Percentiles rank a stretch among this genome's conserved stretches.
phyloP scores from a whole-genome alignment of 2,888 invertebrate species.

The Zhuqinia jingwanae region DNA sequence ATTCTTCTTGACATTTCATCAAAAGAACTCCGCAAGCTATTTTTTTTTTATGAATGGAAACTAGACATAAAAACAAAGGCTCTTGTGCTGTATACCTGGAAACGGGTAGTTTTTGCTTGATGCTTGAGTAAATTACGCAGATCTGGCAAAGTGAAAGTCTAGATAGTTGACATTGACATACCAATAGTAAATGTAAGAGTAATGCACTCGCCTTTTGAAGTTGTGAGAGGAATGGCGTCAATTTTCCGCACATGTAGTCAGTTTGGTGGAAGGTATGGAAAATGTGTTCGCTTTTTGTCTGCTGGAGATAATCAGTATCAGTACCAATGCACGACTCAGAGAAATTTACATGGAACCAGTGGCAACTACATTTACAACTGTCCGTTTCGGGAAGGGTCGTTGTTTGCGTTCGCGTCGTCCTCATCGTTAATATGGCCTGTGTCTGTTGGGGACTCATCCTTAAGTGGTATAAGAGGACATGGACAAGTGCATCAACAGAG shows the following conservation, averaged over 20 bases:
- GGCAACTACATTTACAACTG: neutral
- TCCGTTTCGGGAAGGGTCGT: neutral
- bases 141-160: too few species aligned
- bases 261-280: neutral
- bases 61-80: too few species aligned
- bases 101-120: too few species aligned
- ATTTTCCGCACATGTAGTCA: too few species aligned
- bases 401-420: neutral
- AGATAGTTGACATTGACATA: too few species aligned
- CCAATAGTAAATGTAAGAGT: neutral
- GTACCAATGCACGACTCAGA: neutral
- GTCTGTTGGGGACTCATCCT: neutral
- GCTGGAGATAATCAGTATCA: too few species aligned
- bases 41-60: too few species aligned
- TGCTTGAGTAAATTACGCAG: too few species aligned
- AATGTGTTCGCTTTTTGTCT: neutral
- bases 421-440: constrained; percentile 6
- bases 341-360: neutral
- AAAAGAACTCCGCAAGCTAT: too few species aligned
- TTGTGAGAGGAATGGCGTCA: neutral
- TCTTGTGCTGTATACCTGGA: too few species aligned
- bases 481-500: constrained; percentile 47
- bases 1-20: too few species aligned
- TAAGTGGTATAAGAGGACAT: too few species aligned
- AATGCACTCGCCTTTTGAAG: neutral